phyloP scores from a whole-genome alignment of 2,888 invertebrate genomes.

The Brenthis daphne region DNA sequence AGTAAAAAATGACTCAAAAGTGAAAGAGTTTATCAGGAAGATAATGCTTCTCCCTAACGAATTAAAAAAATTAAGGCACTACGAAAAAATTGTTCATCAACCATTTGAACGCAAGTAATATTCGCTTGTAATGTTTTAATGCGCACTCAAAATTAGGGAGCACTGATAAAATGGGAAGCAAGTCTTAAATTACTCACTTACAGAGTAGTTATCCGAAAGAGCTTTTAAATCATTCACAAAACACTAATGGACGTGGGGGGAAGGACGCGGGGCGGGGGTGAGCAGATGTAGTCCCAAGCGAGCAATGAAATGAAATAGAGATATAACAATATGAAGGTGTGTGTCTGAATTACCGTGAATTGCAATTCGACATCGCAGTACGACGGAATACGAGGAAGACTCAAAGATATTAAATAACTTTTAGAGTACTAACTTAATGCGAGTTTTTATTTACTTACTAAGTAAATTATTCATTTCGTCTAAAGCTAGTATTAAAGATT shows the following conservation, averaged over 20 bases:
- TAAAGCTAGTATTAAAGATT: no score
- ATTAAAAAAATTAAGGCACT: conserved; percentile 29
- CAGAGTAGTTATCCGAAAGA: conserved; percentile 83
- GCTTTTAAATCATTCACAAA: conserved; percentile 83
- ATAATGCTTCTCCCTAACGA: conserved; percentile 23
- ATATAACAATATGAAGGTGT: conserved; percentile 80
- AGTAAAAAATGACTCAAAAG: not conserved
- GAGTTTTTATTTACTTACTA: conserved; percentile 9
- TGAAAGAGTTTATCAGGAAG: conserved; percentile 19
- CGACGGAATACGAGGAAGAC: conserved; percentile 34
- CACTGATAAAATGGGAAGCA: conserved; percentile 81
- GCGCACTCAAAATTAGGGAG: conserved; percentile 81
- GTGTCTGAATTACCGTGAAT: conserved; percentile 70
- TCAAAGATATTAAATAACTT: conserved; percentile 26
- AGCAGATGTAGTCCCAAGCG: conserved; percentile 74
- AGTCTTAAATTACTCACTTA: conserved; percentile 83
- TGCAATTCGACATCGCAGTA: conserved; percentile 56
- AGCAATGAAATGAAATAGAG: conserved; percentile 76
- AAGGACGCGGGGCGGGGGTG: conserved; percentile 56
- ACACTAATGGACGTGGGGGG: conserved; percentile 81
- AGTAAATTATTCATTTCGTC: no score
- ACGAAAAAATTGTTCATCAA: conserved; percentile 35
- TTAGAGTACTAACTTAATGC: conserved; percentile 15
- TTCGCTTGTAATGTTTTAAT: conserved; percentile 74
- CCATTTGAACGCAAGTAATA: conserved; percentile 43